Conservation (phyloP, 2,113 vertebrate species). For the Ascaphus truei region DNA sequence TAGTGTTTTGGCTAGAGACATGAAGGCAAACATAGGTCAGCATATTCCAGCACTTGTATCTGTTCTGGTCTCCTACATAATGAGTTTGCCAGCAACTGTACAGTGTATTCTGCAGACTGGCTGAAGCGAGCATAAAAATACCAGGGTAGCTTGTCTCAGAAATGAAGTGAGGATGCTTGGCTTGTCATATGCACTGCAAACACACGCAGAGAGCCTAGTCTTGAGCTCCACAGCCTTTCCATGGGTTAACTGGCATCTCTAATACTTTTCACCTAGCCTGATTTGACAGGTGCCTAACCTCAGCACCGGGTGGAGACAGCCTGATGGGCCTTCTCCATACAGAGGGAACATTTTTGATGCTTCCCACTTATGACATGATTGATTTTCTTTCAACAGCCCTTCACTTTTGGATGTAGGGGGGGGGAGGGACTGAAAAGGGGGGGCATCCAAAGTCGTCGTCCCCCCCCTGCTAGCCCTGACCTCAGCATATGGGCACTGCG, state of each 20-base stretch:
- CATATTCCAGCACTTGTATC: conserved; percentile 16
- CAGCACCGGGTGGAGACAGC: conserved; percentile 70
- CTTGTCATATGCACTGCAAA: conserved; percentile 51
- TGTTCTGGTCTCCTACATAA: background rate
- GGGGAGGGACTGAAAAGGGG: too few relatives aligned
- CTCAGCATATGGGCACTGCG: conserved; percentile 76
- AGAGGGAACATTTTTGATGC: conserved; percentile 73
- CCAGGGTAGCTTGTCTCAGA: conserved; percentile 44
- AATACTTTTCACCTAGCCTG: conserved; percentile 72
- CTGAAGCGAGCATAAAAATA: background rate
- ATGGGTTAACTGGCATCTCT: conserved; percentile 78
- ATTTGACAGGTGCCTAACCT: conserved; percentile 79
- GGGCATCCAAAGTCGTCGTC: background rate
- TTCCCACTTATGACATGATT: conserved; percentile 88
- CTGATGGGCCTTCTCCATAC: conserved; percentile 73
- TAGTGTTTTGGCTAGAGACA: conserved; percentile 5
- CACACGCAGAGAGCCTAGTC: conserved; percentile 47
- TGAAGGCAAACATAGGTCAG: conserved; percentile 10
- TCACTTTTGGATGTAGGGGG: conserved; percentile 74
- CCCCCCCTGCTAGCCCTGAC: conserved; percentile 65
- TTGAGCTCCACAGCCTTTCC: conserved; percentile 47
- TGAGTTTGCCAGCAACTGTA: background rate
- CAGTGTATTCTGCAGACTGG: background rate
- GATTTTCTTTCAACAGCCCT: conserved; percentile 89
- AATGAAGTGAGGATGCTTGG: conserved; percentile 55